Evolutionary conservation across 2,888 invertebrate species (phyloP).

Genomic region (Eumacrocentrus americanus): DNA sequence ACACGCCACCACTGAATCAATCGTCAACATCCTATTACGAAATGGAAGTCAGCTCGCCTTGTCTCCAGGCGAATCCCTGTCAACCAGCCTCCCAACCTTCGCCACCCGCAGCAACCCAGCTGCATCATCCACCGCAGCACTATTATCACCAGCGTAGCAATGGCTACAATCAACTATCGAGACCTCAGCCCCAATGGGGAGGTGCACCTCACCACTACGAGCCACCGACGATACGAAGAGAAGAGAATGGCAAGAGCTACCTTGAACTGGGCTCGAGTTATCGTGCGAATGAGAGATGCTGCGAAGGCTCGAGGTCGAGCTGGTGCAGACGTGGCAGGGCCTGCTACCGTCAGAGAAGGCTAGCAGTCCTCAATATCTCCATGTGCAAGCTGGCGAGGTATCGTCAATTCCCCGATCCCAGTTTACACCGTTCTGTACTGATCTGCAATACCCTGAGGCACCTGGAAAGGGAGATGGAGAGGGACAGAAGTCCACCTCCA

Average conservation of each 20-base stretch:
- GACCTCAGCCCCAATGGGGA: constrained; percentile 58
- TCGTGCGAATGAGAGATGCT: constrained; percentile 65
- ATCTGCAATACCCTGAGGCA: constrained; percentile 91
- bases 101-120: constrained; percentile 34
- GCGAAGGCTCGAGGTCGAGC: constrained; percentile 74
- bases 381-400: constrained; percentile 90
- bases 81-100: constrained; percentile 40
- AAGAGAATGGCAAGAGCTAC: constrained; percentile 90
- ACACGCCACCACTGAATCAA: constrained; percentile 49
- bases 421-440: constrained; percentile 86
- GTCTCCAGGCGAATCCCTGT: constrained; percentile 53
- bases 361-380: constrained; percentile 89
- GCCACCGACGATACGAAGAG: constrained; percentile 78
- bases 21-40: constrained; percentile 54
- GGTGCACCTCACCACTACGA: constrained; percentile 62
- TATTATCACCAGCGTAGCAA: constrained; percentile 43
- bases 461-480: constrained; percentile 88
- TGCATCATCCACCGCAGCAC: constrained; percentile 35
- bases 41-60: constrained; percentile 53
- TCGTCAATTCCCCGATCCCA: constrained; percentile 88
- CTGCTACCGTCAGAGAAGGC: constrained; percentile 83
- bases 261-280: constrained; percentile 74
- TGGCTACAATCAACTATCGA: constrained; percentile 55
- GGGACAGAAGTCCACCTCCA: constrained; percentile 64
- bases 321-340: constrained; percentile 79